A percentile compares a stretch with the other conserved stretches of the same genome.
Evolutionary conservation across 2,113 vertebrate species (phyloP).

Genomic region (Rhynchomys soricoides): DNA sequence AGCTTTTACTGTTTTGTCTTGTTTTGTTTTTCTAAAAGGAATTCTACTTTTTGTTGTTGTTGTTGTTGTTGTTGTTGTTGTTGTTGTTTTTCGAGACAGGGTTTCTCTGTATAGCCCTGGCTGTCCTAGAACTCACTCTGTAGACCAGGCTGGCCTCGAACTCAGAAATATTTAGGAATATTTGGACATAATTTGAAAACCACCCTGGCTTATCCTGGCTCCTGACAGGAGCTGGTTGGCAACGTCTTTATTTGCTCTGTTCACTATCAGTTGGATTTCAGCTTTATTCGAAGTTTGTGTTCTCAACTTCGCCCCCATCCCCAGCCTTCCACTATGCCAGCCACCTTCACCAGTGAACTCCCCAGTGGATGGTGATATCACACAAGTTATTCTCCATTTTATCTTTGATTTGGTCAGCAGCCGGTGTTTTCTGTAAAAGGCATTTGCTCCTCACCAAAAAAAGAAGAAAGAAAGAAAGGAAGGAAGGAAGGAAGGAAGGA

Average conservation of each 20-base stretch:
- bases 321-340: background rate
- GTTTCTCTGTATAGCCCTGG: no score
- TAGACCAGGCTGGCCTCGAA: no score
- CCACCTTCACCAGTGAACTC: constrained; percentile 16
- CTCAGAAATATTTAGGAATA: no score
- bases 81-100: no score
- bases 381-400: constrained; percentile 42
- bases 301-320: background rate
- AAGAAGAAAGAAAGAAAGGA: background rate
- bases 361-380: background rate
- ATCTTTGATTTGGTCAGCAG: constrained; percentile 45
- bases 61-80: no score
- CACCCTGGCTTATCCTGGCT: constrained; percentile 58
- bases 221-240: constrained; percentile 50
- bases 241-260: constrained; percentile 34
- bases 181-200: constrained; percentile 63
- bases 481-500: accelerated
- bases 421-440: constrained; percentile 73
- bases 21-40: background rate
- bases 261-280: background rate
- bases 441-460: constrained; percentile 56
- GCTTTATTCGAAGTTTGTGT: background rate
- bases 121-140: no score
- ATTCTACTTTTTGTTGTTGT: constrained; percentile 18
- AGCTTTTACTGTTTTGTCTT: constrained; percentile 51